Base-by-base conservation (phyloP, 2,797 vertebrate genomes). In the Heterohyrax brucei region DNA sequence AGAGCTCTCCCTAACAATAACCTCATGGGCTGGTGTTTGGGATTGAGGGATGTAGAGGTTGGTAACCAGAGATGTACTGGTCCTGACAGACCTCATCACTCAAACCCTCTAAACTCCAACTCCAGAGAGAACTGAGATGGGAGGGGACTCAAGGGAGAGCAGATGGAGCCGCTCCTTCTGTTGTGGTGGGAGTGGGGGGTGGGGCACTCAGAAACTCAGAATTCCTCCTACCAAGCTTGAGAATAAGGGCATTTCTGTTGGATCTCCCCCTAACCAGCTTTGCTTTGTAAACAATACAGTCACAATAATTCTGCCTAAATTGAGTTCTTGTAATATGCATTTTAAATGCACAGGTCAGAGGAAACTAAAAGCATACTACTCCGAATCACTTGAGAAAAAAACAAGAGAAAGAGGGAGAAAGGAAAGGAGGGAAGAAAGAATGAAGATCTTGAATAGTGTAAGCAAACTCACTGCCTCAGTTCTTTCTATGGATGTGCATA, bases 291-390 rank as follows among this genome's bases (percentile, higher is more conserved):
- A 21, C 44, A 86, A 28, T 28, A 48, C 53, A 33, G 33, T 92
- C 39, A 70, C 76, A 86, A 30, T 50, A 50, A 81, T 64, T 73
- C 28, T 81, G 7, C 76, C 46, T 78, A 91, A 48, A 3, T 1
- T 86, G 93, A 80, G 39, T 68, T 89, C 87, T 72, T 70, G 1
- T 46, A 84, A 83, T 89, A 78, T 70, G 21, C 72, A 48, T 39
- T 94, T 87, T 80, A 94, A 78, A 94, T 44, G 62, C 22, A 62
- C 30, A 62, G 59, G 9, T 2, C 33, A 81, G 62, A 46, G 24
- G 75, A 73, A 21, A 7, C 30, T 80, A 92, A 85, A 93, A 28
- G 28, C 24, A 48, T 56, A 50, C 5, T n/a, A 0, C 48, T 76
- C 68, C 24, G 70, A 92, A 73, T 85, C 30, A 33, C 87, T 95